A percentile compares a stretch with the other conserved stretches of the same genome.
These are phyloP conservation scores for Leucophenga montana DNA, from an alignment of 2,888 invertebrate species.

Conservation along the genomic window DNA sequence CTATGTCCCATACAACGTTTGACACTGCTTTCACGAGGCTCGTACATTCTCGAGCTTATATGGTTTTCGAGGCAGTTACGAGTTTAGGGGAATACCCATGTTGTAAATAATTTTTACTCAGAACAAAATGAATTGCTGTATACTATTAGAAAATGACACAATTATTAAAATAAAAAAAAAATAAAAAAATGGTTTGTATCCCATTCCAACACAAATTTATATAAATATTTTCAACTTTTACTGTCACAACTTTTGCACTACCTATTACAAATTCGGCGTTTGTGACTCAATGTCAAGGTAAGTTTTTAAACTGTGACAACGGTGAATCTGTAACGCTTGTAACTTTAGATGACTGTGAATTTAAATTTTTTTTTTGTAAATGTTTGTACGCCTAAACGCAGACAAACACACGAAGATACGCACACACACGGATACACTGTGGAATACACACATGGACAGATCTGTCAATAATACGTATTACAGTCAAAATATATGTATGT, in stretches of 20 bases:
- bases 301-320: not conserved
- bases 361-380: not conserved
- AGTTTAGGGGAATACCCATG: too few relatives aligned
- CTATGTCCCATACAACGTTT: too few relatives aligned
- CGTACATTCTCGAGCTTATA: too few relatives aligned
- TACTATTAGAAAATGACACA: too few relatives aligned
- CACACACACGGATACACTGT: not conserved
- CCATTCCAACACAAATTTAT: not conserved
- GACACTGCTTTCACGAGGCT: too few relatives aligned
- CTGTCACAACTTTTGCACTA: not conserved
- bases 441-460: not conserved
- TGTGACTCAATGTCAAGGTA: slow-evolving; percentile 1
- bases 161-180: not conserved
- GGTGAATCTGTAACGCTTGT: not conserved
- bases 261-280: not conserved
- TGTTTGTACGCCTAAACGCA: not conserved
- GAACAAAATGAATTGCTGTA: too few relatives aligned
- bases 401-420: not conserved
- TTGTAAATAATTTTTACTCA: too few relatives aligned
- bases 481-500: not conserved
- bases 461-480: not conserved
- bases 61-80: too few relatives aligned
- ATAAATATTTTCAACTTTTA: not conserved
- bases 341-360: not conserved
- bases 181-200: not conserved